These are phyloP conservation scores for Aphrophora alni DNA, from an alignment of 2,888 invertebrate species.

Conservation along the genomic window DNA sequence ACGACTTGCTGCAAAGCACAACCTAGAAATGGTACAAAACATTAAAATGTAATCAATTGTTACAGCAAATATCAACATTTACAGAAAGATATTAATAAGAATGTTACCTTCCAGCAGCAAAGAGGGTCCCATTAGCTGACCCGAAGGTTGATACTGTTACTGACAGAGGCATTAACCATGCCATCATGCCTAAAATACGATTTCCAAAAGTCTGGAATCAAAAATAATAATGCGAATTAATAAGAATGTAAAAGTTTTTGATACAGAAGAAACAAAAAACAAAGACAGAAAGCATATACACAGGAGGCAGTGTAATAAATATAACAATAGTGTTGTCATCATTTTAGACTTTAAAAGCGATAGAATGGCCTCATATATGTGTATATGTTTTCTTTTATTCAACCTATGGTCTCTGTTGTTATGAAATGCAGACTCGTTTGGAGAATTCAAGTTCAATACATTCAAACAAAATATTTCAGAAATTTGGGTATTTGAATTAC, in stretches of 20 bases:
- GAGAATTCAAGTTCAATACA: too few species aligned
- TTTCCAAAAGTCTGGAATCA: slow-evolving; percentile 78
- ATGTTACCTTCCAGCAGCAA: slow-evolving; percentile 83
- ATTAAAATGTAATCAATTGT: not conserved
- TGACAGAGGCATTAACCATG: slow-evolving; percentile 93
- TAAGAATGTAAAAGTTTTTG: not conserved
- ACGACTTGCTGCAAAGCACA: slow-evolving; percentile 92
- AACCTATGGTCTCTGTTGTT: too few species aligned
- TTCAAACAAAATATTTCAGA: too few species aligned
- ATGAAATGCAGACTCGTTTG: too few species aligned
- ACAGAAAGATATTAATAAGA: not conserved
- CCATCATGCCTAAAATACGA: slow-evolving; percentile 82
- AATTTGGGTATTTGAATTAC: too few species aligned
- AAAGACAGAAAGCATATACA: not conserved
- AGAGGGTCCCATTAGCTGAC: slow-evolving; percentile 91
- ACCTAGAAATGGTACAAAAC: slow-evolving; percentile 57
- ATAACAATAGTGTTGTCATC: too few species aligned
- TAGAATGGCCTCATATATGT: too few species aligned
- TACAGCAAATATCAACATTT: not conserved
- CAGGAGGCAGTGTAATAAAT: not conserved
- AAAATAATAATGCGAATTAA: not conserved
- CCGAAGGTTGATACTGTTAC: slow-evolving; percentile 94
- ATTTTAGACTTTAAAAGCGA: too few species aligned
- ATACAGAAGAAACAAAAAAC: not conserved
- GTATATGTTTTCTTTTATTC: too few species aligned